These are phyloP conservation scores for Ferdinandea cuprea DNA, from an alignment of 2,888 invertebrate genomes.

Conservation along the genomic window DNA sequence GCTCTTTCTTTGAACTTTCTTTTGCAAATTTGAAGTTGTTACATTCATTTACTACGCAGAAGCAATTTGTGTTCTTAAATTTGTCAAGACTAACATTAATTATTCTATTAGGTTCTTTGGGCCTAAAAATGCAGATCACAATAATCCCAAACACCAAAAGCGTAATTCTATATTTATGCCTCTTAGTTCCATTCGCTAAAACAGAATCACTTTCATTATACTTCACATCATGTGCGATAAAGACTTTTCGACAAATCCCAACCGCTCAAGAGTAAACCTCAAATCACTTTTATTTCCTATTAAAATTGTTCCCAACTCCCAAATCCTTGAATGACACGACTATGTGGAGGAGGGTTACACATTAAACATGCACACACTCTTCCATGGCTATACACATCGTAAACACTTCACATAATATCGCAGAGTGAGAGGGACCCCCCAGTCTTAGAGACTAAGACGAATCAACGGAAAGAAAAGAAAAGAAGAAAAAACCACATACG, in stretches of 20 bases:
- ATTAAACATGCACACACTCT: slow-evolving; percentile 47
- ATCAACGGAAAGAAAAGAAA: not conserved
- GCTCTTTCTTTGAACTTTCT: not conserved
- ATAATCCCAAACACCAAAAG: not conserved
- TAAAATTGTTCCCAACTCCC: slow-evolving; percentile 38
- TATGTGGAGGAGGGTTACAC: slow-evolving; percentile 1
- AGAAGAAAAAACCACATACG: slow-evolving; percentile 2
- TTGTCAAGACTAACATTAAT: not conserved
- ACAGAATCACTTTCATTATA: slow-evolving; percentile 35
- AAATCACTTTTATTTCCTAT: slow-evolving; percentile 51
- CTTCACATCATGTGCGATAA: slow-evolving; percentile 30
- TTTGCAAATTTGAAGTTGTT: no score
- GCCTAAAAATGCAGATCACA: not conserved
- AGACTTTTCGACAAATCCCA: slow-evolving; percentile 45
- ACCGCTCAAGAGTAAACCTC: slow-evolving; percentile 43
- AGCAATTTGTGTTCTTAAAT: not conserved
- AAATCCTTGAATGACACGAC: not conserved
- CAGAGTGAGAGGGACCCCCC: slow-evolving; percentile 3
- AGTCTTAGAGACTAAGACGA: slow-evolving; percentile 2
- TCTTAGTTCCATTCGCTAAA: not conserved
- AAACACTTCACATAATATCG: slow-evolving; percentile 27
- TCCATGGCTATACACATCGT: slow-evolving; percentile 29
- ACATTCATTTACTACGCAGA: not conserved
- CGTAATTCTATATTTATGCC: not conserved
- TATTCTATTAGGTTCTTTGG: not conserved